Evolutionary conservation across 1,140 invertebrate species (phyloP).

Genomic region (Tetragonula clypearis): DNA sequence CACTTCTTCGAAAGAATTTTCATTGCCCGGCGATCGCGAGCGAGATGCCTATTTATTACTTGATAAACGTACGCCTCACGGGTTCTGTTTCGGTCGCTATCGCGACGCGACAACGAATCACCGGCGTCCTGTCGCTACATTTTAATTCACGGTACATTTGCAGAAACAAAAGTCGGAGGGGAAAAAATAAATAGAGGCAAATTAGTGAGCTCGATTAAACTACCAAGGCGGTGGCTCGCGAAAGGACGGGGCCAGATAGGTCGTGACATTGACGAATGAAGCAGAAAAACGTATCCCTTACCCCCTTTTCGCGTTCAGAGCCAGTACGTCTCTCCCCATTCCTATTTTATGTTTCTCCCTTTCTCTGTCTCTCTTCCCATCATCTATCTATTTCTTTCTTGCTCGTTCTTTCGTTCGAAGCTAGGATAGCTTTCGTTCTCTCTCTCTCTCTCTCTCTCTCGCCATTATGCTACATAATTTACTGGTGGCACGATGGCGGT

Average conservation of each 20-base stretch:
- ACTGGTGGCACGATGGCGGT: constrained; percentile 59
- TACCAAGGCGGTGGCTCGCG: constrained; percentile 57
- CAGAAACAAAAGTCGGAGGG: constrained; percentile 32
- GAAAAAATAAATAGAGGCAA: constrained; percentile 60
- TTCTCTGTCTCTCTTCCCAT: too few relatives aligned
- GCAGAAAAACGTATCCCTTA: constrained; percentile 67
- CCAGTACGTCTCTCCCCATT: too few relatives aligned
- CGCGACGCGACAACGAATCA: background rate
- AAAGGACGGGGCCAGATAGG: constrained; percentile 42
- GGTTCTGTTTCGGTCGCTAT: background rate
- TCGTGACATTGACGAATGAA: constrained; percentile 78
- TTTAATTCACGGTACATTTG: constrained; percentile 27
- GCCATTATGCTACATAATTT: constrained; percentile 75
- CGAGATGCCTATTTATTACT: background rate
- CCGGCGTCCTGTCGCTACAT: background rate
- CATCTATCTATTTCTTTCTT: background rate
- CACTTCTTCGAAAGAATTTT: background rate
- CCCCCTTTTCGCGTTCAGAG: background rate
- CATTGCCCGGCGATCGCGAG: too few relatives aligned
- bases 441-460: background rate
- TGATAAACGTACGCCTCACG: background rate
- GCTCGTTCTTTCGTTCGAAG: background rate
- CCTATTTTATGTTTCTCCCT: background rate
- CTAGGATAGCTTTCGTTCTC: background rate
- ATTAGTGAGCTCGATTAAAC: constrained; percentile 59